Evolutionary conservation across 1,140 invertebrate species (phyloP).

Genomic region (Zaprionus kolodkinae): DNA sequence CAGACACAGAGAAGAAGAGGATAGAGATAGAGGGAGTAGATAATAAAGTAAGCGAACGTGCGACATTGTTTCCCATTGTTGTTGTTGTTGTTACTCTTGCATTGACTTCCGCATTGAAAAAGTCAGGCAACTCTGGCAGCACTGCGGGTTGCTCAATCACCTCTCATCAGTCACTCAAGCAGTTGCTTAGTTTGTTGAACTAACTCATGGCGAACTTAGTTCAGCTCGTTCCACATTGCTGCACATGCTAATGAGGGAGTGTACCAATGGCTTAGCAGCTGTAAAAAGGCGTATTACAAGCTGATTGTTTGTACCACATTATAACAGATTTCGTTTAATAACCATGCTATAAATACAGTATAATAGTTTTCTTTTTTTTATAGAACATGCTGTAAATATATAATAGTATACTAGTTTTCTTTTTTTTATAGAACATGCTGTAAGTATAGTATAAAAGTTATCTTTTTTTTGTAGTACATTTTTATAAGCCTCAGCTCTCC

Average conservation of each 20-base stretch:
- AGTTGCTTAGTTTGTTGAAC: constrained; percentile 40
- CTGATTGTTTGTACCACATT: too few species aligned
- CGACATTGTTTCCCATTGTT: constrained; percentile 32
- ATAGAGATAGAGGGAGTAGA: constrained; percentile 8
- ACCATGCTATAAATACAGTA: too few species aligned
- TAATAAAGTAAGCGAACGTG: constrained; percentile 14
- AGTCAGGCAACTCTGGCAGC: background rate
- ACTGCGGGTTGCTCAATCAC: background rate
- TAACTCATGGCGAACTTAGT: constrained; percentile 23
- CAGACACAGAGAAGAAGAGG: background rate
- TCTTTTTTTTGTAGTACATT: too few species aligned
- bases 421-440: too few species aligned
- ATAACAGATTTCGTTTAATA: too few species aligned
- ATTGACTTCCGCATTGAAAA: constrained; percentile 35
- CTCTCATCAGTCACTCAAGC: constrained; percentile 31
- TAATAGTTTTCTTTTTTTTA: too few species aligned
- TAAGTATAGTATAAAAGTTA: too few species aligned
- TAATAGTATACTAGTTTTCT: too few species aligned
- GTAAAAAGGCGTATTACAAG: background rate
- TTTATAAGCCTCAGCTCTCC: too few species aligned
- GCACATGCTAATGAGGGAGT: constrained; percentile 53
- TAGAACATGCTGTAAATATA: too few species aligned
- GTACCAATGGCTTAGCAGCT: constrained; percentile 2
- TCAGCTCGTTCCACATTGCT: constrained; percentile 56
- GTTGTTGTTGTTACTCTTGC: constrained; percentile 13